phyloP scores from a whole-genome alignment of 2,888 invertebrate genomes.

The Tipula vernalis region DNA sequence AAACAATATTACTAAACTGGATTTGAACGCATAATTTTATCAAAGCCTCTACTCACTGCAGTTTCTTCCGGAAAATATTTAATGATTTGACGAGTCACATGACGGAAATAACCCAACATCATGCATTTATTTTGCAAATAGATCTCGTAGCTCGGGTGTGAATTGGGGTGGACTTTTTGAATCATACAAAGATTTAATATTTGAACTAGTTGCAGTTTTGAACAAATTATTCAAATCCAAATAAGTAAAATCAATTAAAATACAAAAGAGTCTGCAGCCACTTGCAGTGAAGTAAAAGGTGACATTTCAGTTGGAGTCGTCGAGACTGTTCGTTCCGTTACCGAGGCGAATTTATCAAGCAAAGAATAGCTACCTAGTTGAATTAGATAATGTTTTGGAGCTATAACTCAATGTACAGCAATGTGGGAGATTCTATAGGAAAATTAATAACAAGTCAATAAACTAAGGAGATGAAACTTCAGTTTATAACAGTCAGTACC shows the following conservation, averaged over 20 bases:
- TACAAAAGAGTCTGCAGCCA: too few species aligned
- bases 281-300: too few species aligned
- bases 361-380: background rate
- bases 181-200: background rate
- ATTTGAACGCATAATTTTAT: background rate
- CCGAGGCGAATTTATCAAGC: background rate
- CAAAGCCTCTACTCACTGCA: background rate
- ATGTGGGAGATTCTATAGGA: background rate
- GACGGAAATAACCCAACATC: background rate
- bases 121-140: background rate
- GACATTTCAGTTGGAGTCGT: too few species aligned
- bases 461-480: background rate
- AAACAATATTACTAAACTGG: too few species aligned
- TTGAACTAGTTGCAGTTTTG: background rate
- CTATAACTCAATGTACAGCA: background rate
- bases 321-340: background rate
- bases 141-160: background rate
- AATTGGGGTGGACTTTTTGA: background rate
- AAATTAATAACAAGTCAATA: too few species aligned
- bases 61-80: background rate
- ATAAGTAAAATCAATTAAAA: background rate
- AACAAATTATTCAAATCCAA: background rate
- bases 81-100: background rate
- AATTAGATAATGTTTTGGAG: background rate
- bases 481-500: background rate